Evolutionary conservation across 2,797 vertebrate genomes (phyloP).

Genomic region (Hemibagrus guttatus): DNA sequence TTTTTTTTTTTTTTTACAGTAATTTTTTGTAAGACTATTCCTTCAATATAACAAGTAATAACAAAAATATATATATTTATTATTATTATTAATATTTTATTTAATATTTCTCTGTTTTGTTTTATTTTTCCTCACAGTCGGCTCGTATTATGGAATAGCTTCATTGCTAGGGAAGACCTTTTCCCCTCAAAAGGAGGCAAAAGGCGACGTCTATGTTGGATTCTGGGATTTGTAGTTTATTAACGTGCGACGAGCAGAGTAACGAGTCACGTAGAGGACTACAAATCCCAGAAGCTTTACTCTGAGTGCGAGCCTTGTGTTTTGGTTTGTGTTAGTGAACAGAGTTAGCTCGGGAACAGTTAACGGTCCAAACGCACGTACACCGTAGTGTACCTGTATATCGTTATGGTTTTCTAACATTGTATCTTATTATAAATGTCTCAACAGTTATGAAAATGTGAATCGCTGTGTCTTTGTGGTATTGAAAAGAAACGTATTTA

Average conservation of each 20-base stretch:
- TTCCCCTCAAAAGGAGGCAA: not conserved
- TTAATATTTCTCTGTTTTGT: too few species aligned
- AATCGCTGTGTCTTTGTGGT: not conserved
- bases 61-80: not conserved
- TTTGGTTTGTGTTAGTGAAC: constrained; percentile 65
- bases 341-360: not conserved
- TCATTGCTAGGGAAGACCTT: not conserved
- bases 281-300: constrained; percentile 64
- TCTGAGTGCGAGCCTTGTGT: constrained; percentile 61
- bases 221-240: constrained; percentile 63
- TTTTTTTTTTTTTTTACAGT: not conserved
- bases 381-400: too few species aligned
- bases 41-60: not conserved
- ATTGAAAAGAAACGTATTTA: not conserved
- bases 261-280: constrained; percentile 55
- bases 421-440: too few species aligned
- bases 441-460: not conserved
- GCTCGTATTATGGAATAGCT: not conserved
- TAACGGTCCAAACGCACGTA: not conserved
- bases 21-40: not conserved
- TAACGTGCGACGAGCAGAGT: rapidly evolving
- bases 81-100: not conserved
- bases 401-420: not conserved
- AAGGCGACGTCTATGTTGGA: too few species aligned
- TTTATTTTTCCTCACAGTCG: not conserved